Base-by-base conservation (phyloP, 2,113 vertebrate genomes). In the Mormyrus lacerda region DNA sequence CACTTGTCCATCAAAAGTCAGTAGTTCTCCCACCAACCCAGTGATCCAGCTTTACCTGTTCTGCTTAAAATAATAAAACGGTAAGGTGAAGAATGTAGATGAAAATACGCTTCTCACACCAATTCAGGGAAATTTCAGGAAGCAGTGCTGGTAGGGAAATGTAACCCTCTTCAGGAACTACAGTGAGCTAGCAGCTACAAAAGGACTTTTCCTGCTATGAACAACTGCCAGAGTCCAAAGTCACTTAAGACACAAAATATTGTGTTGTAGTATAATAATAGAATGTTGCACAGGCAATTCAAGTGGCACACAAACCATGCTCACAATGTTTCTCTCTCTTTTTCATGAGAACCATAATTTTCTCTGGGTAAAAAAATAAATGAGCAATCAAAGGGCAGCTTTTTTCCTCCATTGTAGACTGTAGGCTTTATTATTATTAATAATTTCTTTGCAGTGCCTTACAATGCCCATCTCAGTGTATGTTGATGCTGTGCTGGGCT, bases 51-150 rank as follows among this genome's bases (percentile, higher is more conserved):
- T 61, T 65, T 53, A 39, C 51, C 55, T 87, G 1, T 44, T 93
- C 91, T 92, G 91, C 91, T 93, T 91, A 92, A 93, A 94, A 94
- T 89, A 90, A 90, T 91, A 91, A 93, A 91, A 94, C 94, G 93
- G 94, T 92, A 92, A 89, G 90, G 90, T 88, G 89, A 88, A 90
- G 91, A 89, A 93, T 79, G n/a, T 79, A 42, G 35, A 42, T 79
- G 15, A 19, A 79, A 79, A 42, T 93, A 91, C 86, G 87, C 91
- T 94, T 89, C 93, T 93, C 89, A 90, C 55, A 90, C 89, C 90
- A 91, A 92, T 93, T 92, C 93, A 93, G 92, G 93, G 92, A 91
- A 90, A 90, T 91, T 88, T 91, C 90, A 89, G 35, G 92, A 94
- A 91, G 92, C 90, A 89, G 91, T 91, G 90, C 90, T 91, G 89